A percentile compares a stretch with the other conserved stretches of the same genome.
These are phyloP conservation scores for Platycercus adscitus DNA, from an alignment of 2,113 vertebrate species.

Conservation along the genomic window DNA sequence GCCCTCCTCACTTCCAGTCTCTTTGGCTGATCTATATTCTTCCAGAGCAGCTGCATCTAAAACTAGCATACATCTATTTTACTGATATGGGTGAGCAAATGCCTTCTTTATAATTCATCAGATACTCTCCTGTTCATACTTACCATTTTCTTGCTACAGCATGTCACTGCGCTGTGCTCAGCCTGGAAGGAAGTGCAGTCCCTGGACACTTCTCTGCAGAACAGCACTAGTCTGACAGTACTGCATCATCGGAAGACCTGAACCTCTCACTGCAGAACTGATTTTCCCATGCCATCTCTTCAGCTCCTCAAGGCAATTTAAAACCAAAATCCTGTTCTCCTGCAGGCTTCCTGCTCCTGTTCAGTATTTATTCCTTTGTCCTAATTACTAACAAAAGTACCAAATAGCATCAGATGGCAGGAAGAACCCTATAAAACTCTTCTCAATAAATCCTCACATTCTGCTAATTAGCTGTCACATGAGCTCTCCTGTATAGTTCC, in stretches of 20 bases:
- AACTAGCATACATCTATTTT: not conserved
- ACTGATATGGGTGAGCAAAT: not conserved
- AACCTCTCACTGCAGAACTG: not conserved
- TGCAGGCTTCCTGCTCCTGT: not conserved
- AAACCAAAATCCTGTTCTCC: not conserved
- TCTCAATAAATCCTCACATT: not conserved
- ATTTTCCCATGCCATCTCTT: not conserved
- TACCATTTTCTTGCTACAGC: not conserved
- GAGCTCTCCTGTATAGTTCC: not conserved
- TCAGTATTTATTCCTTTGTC: not conserved
- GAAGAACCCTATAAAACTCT: not conserved
- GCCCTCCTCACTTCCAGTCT: not conserved
- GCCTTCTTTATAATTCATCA: not conserved
- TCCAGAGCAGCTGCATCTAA: not conserved
- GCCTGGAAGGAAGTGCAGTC: not conserved
- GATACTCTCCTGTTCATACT: not conserved
- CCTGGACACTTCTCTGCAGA: not conserved
- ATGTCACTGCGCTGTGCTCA: rapidly evolving
- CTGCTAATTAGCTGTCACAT: not conserved
- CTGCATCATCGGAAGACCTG: not conserved
- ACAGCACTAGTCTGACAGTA: not conserved
- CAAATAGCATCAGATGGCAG: not conserved
- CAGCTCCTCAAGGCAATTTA: not conserved
- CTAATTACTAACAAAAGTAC: not conserved
- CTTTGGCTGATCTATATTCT: not conserved